Base-by-base conservation (phyloP, 2,888 invertebrate species). In the Cactoblastis cactorum region DNA sequence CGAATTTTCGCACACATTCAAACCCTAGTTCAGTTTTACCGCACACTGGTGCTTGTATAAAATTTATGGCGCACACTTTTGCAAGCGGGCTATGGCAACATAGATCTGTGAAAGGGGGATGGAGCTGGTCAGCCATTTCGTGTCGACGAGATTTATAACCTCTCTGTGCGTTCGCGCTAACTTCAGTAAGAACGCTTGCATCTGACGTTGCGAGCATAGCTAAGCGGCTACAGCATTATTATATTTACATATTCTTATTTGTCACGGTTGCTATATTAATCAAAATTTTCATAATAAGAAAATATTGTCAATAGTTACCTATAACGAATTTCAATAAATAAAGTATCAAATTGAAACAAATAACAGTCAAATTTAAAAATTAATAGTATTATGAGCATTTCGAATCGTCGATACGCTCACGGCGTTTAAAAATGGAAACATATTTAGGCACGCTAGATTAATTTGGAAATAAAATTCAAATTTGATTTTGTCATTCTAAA, bases 21-120 rank as follows among this genome's bases (percentile, higher is more conserved):
- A 65, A 54, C 59, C 57, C 70, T 67, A 72, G 70, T 72, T 69
- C 78, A 85, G 84, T 85, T 88, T 88, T 87, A 83, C 81, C 80
- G 80, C 84, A 84, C 85, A 83, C 80, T 74, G 77, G 75, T 70
- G 78, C 75, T 78, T 74, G 83, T 84, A 87, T 87, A 87, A 89
- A 89, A 88, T 88, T 86, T 89, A 89, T 85, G 77, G 86, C 77
- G 83, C 87, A 89, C 88, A 89, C 88, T 89, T 88, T 89, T 87
- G 88, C 87, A 86, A 67, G 65, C 59, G 57, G 56, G 71, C 71
- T 80, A 79, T 83, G 81, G 77, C 77, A 72, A 74, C 79, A 77
- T 77, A 81, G 80, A 75, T 74, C 79, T 79, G 77, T 67, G 74
- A 65, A 66, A 70, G 80, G 78, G 79, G 80, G 80, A 68, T 64